Conservation (phyloP, 2,888 invertebrate species). For the Cheilosia impressa region DNA sequence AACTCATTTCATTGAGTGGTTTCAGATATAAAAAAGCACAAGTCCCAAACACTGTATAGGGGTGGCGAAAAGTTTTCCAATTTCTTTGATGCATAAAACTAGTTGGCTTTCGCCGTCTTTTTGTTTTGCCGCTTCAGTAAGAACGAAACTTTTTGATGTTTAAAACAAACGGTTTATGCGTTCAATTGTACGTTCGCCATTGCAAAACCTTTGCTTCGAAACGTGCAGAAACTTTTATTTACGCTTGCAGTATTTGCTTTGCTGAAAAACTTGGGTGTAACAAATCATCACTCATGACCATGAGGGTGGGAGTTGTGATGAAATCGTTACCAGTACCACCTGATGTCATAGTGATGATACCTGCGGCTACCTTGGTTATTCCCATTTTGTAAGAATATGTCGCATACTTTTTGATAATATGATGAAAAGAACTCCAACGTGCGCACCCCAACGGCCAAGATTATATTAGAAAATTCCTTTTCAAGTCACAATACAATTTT, state of each 20-base stretch:
- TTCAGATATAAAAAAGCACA: conserved; percentile 37
- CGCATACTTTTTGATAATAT: conserved; percentile 44
- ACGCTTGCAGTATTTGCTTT: neutral
- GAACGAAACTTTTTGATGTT: conserved; percentile 66
- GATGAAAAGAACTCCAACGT: conserved; percentile 34
- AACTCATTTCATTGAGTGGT: conserved; percentile 63
- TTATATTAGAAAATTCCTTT: conserved; percentile 68
- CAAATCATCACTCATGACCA: conserved; percentile 59
- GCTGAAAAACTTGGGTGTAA: conserved; percentile 49
- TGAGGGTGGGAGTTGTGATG: conserved; percentile 23
- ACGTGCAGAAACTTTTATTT: conserved; percentile 61
- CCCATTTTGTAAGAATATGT: conserved; percentile 31
- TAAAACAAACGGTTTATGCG: conserved; percentile 48
- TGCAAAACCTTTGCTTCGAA: conserved; percentile 44
- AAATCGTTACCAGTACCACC: conserved; percentile 65
- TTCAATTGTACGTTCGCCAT: conserved; percentile 37
- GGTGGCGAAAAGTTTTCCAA: conserved; percentile 67
- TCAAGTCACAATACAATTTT: conserved; percentile 36
- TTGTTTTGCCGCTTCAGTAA: conserved; percentile 27
- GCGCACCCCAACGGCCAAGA: conserved; percentile 51
- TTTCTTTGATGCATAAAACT: conserved; percentile 58
- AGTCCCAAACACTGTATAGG: conserved; percentile 15
- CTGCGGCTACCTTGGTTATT: conserved; percentile 34
- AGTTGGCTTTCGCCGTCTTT: conserved; percentile 10
- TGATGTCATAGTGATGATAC: conserved; percentile 69